Base-by-base conservation (phyloP, 2,888 invertebrate species). In the Eugnorisma glareosa region DNA sequence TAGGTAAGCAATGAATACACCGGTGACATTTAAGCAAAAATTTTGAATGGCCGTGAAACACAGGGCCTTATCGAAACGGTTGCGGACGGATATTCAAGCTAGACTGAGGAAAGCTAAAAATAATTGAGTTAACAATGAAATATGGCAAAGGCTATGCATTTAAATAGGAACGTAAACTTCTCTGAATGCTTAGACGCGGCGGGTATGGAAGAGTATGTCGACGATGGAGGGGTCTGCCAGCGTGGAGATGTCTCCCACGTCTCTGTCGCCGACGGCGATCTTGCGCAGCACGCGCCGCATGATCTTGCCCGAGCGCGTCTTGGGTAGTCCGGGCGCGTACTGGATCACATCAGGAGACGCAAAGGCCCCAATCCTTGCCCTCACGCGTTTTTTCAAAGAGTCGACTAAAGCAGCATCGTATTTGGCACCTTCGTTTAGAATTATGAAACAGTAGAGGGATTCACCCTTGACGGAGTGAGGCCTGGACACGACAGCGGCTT, bases 271-370 rank as follows among this genome's bases (percentile, higher is more conserved):
- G 4, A 98, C 95, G 0, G 99, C 99, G 24, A 99, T 98, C 96
- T 99, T 99, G 83, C 99, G 97, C 81, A 99, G 96, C 78, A 99
- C 98, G 84, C 99, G 97, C 81, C 99, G 97, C 99, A 99, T 99
- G 81, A 99, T 99, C 96, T 99, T 99, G 3, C 99, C 99, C 0
- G 99, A 99, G 68, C 99, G 97, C 0, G 99, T 99, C 95, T 99
- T 99, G 0, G 99, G 99, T 83, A 99, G 96, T 0, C 98, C 98
- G 0, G 99, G 99, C 0, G 99, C 99, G 93, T 98, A 97, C 88
- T 99, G 99, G 77, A 99, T 98, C 57, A 98, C 97, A 93, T 99
- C 99, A 0, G 99, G 99, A 89, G 98, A 98, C 0, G 99, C 99
- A 94, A 99, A 99, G 0, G 99, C 98, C 2, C 99, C 99, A 89